Conservation (phyloP, 2,797 vertebrate genomes). For the Percopsis omiscomaycus region DNA sequence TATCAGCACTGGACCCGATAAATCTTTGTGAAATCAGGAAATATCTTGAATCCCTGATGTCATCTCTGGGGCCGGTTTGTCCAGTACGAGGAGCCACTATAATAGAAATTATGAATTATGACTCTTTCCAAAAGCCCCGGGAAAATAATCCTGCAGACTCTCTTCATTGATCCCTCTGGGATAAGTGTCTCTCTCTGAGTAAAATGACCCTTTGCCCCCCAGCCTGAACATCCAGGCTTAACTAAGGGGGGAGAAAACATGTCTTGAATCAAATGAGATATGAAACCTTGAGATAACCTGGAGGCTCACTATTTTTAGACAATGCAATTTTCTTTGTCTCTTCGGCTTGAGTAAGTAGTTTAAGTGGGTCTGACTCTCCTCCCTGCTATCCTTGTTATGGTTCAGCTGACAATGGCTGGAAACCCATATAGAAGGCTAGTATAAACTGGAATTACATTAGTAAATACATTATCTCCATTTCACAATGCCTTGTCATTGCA, state of each 20-base stretch:
- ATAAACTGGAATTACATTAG: too few relatives aligned
- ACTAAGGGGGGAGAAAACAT: slow-evolving; percentile 31
- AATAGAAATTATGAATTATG: slow-evolving; percentile 47
- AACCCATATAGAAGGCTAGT: neutral
- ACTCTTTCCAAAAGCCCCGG: slow-evolving; percentile 29
- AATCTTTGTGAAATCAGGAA: slow-evolving; percentile 33
- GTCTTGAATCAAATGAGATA: slow-evolving; percentile 49
- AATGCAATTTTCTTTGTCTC: slow-evolving; percentile 38
- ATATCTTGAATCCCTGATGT: slow-evolving; percentile 37
- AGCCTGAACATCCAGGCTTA: slow-evolving; percentile 26
- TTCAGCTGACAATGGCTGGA: slow-evolving; percentile 10
- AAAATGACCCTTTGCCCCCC: slow-evolving; percentile 40
- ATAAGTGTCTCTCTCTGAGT: slow-evolving; percentile 29
- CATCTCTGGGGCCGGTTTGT: slow-evolving; percentile 13
- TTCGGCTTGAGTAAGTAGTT: slow-evolving; percentile 40
- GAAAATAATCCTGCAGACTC: slow-evolving; percentile 46
- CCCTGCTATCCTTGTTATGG: slow-evolving; percentile 11
- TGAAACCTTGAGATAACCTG: slow-evolving; percentile 49
- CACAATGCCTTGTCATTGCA: neutral
- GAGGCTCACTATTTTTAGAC: slow-evolving; percentile 58
- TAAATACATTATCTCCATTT: neutral
- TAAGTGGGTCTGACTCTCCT: slow-evolving; percentile 27
- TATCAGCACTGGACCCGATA: neutral
- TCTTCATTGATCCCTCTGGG: slow-evolving; percentile 49
- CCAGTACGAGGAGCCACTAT: slow-evolving; percentile 39